Conservation (phyloP, 2,113 vertebrate genomes). For the Albula glossodonta region DNA sequence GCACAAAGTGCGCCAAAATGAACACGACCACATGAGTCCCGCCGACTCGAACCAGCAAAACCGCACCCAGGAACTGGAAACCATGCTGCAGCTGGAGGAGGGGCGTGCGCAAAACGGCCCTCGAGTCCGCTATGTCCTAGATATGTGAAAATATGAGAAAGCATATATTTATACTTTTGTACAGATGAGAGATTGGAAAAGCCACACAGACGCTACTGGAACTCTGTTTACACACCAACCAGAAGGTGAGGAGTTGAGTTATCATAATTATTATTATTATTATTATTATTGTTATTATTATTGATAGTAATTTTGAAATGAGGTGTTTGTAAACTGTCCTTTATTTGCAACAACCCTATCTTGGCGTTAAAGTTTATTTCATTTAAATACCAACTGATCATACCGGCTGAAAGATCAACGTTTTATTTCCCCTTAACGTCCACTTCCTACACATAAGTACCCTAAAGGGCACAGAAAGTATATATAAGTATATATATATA, state of each 20-base stretch:
- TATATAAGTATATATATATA: constrained; percentile 62
- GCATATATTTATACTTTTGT: constrained; percentile 94
- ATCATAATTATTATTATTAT: constrained; percentile 57
- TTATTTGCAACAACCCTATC: neutral
- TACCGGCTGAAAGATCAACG: constrained; percentile 12
- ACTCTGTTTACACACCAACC: constrained; percentile 81
- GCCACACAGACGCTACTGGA: constrained; percentile 83
- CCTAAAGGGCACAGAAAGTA: constrained; percentile 65
- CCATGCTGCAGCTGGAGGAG: neutral
- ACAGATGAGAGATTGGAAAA: constrained; percentile 67
- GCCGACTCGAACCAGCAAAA: constrained; percentile 27
- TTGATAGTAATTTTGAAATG: neutral
- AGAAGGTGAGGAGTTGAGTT: constrained; percentile 69
- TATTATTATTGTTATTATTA: constrained; percentile 14
- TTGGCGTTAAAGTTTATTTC: neutral
- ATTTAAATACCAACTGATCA: neutral
- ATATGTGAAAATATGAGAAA: constrained; percentile 72
- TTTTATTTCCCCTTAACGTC: constrained; percentile 17
- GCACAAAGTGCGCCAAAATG: constrained; percentile 73
- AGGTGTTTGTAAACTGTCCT: neutral
- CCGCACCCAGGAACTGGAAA: constrained; percentile 60
- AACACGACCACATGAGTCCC: constrained; percentile 46
- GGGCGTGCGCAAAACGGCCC: neutral
- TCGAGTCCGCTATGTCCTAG: constrained; percentile 65
- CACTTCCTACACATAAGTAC: constrained; percentile 50